phyloP scores from a whole-genome alignment of 30 jellyfish, hydroid and myxozoan genomes.

The Aurelia aurita complex sp. Pacific region DNA sequence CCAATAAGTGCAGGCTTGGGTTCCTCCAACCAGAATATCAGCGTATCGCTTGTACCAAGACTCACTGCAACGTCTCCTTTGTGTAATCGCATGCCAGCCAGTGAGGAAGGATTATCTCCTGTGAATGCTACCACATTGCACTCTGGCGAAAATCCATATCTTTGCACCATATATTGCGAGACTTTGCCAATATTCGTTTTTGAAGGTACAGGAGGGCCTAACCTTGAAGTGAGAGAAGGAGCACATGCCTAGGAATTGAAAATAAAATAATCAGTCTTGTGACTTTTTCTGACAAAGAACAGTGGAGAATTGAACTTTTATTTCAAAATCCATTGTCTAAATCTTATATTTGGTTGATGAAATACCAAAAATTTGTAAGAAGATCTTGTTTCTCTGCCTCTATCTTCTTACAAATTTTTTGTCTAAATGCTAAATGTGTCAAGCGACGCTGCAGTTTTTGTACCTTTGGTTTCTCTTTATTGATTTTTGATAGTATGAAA shows the following conservation, averaged over 20 bases:
- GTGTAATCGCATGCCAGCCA: constrained; percentile 84
- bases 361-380: too few relatives aligned
- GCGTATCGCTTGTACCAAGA: constrained; percentile 94
- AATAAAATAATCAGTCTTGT: background rate
- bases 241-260: constrained; percentile 81
- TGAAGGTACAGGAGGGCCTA: constrained; percentile 82
- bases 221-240: constrained; percentile 52
- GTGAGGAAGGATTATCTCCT: constrained; percentile 94
- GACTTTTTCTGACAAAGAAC: too few relatives aligned
- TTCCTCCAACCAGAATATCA: constrained; percentile 68
- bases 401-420: too few relatives aligned
- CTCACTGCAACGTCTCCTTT: constrained; percentile 90
- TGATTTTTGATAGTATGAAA: too few relatives aligned
- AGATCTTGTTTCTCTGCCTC: too few relatives aligned
- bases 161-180: constrained; percentile 65
- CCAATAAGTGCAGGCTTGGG: constrained; percentile 72
- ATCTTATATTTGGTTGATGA: too few relatives aligned
- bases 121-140: constrained; percentile 83
- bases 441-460: too few relatives aligned
- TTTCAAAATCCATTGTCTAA: too few relatives aligned
- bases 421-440: too few relatives aligned
- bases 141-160: constrained; percentile 68
- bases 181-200: constrained; percentile 57
- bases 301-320: too few relatives aligned
- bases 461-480: too few relatives aligned